Conservation (phyloP, 30 jellyfish, hydroid and myxozoan species). For the Aurelia sp. region DNA sequence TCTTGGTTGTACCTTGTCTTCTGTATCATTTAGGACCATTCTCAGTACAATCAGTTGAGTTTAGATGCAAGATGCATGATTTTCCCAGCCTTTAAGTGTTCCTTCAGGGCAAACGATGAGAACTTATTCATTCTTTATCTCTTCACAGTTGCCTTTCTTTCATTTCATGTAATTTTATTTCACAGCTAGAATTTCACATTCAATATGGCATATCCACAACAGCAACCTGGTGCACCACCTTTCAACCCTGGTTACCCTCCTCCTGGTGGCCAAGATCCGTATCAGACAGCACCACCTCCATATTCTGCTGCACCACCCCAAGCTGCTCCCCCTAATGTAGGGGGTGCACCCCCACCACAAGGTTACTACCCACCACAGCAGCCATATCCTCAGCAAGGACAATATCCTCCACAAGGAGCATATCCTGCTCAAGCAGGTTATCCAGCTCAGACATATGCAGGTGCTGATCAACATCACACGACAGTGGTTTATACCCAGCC, state of each 20-base stretch:
- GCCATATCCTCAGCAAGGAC: slow-evolving; percentile 39
- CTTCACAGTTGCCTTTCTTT: background rate
- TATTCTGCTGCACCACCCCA: slow-evolving; percentile 49
- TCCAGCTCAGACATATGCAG: slow-evolving; percentile 42
- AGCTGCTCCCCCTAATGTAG: slow-evolving; percentile 56
- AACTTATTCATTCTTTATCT: background rate
- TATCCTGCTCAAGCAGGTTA: slow-evolving; percentile 61
- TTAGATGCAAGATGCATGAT: too few species aligned
- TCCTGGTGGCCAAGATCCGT: slow-evolving; percentile 22
- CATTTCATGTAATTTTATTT: background rate
- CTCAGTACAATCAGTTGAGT: too few species aligned
- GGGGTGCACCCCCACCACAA: slow-evolving; percentile 47
- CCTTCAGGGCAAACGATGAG: too few species aligned
- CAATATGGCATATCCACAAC: slow-evolving; percentile 67
- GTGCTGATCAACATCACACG: slow-evolving; percentile 43
- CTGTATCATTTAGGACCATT: too few species aligned
- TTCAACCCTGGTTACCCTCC: too few species aligned
- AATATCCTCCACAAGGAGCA: slow-evolving; percentile 51
- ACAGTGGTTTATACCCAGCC: slow-evolving; percentile 77
- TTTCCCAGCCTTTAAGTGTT: too few species aligned
- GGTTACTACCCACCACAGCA: slow-evolving; percentile 43
- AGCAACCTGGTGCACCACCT: slow-evolving; percentile 41
- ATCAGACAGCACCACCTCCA: slow-evolving; percentile 56
- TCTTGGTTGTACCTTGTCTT: too few species aligned
- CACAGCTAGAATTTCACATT: background rate